These are phyloP conservation scores for Ciona savignyi DNA, from an alignment of 23 tunicate species.

Conservation along the genomic window DNA sequence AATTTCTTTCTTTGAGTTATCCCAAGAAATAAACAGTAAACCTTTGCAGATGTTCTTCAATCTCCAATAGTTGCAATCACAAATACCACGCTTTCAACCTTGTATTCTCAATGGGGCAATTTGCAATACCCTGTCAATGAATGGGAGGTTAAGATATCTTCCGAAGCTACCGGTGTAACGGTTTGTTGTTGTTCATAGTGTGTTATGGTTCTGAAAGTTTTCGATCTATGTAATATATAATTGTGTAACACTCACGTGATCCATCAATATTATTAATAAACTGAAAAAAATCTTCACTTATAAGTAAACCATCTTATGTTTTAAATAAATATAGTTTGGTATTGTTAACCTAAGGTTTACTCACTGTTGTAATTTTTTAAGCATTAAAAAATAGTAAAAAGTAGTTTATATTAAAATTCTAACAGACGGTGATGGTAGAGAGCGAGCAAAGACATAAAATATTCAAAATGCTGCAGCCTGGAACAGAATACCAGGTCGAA, in stretches of 20 bases:
- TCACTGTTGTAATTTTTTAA: not conserved
- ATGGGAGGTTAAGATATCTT: constrained; percentile 14
- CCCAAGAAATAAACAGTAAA: no score
- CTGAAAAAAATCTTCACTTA: not conserved
- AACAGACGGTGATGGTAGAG: constrained; percentile 7
- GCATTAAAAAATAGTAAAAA: no score
- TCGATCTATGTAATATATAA: no score
- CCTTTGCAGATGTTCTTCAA: constrained; percentile 32
- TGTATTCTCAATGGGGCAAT: constrained; percentile 44
- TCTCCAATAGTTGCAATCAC: constrained; percentile 40
- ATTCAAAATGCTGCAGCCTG: constrained; percentile 31
- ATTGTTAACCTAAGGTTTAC: no score
- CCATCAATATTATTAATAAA: not conserved
- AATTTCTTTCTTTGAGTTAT: no score
- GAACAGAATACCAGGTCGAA: constrained; percentile 37
- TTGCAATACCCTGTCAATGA: constrained; percentile 18
- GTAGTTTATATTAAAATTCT: no score
- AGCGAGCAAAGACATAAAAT: not conserved
- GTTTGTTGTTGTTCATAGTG: no score
- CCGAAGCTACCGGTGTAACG: not conserved
- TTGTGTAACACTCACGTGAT: no score
- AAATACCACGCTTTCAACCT: constrained; percentile 13
- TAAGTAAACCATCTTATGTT: no score
- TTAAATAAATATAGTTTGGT: no score
- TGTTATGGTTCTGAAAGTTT: no score